Base-by-base conservation (phyloP, 1,140 invertebrate genomes). In the Drosophila neocordata region DNA sequence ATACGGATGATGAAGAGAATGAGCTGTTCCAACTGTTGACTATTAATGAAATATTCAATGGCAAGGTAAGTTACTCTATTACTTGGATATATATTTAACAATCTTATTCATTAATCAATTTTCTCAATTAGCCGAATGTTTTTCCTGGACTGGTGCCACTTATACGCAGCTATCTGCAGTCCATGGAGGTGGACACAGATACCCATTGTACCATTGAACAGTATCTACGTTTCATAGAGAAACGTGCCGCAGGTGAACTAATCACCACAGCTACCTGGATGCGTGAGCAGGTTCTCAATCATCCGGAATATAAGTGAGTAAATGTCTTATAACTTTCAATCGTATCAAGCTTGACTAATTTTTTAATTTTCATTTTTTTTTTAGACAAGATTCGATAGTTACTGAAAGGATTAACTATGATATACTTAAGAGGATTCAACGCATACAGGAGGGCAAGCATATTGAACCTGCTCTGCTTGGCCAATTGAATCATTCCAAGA, bases 21-120 rank as follows among this genome's bases (percentile, higher is more conserved):
- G 82, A 78, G 73, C 85, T 80, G 73, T 91, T 69, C 92, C 92
- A 91, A 65, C 44, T 88, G 57, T 96, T 99, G 95, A 96, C 96
- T 2, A 95, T 99, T 55, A 94, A 99, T 92, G 97, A 99, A 93
- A 99, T 99, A 79, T 96, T 99, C 60, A 99, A 99, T 93, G 99
- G 98, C 84, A 98, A 97, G 93, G 97, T 97, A 92, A 59, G 73
- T 34, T 8, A 4, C 1, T 1, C 27, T 31, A 0, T 24, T 6
- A 31, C 27, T 13, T 7, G 24, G 22, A n/a, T 0, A 8, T 18
- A 2, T 48, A 6, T 31, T 4, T 31, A 2, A 2, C 27, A 31
- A 6, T 4, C 6, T 31, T 31, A 31, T 31, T 31, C 4, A 31
- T 31, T 31, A 6, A 41, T 63, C 22, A 8, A 6, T 1, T 4